Evolutionary conservation across 2,888 invertebrate species (phyloP).

Genomic region (Eustalomyia histrio): DNA sequence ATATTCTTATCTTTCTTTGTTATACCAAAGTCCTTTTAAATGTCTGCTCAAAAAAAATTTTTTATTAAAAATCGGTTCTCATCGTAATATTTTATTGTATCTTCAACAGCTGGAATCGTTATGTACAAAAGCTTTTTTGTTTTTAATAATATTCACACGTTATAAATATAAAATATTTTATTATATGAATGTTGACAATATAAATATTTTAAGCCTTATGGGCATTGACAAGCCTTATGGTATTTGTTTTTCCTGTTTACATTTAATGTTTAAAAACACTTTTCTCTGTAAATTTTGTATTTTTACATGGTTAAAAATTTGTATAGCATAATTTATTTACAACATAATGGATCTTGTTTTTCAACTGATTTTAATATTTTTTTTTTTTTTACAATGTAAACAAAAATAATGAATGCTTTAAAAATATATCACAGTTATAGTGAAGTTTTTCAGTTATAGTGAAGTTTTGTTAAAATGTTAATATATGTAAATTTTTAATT

Average conservation of each 20-base stretch:
- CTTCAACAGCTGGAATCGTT: neutral
- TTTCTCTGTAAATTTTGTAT: too few species aligned
- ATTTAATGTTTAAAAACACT: neutral
- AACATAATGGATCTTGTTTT: too few species aligned
- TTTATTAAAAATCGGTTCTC: conserved; percentile 56
- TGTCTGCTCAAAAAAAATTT: conserved; percentile 17
- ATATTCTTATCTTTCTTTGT: neutral
- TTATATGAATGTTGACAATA: conserved; percentile 6
- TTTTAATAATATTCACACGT: conserved; percentile 19
- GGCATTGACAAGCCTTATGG: conserved; percentile 12
- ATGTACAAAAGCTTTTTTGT: neutral
- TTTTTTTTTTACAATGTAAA: too few species aligned
- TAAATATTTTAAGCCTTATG: conserved; percentile 32
- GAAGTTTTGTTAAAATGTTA: too few species aligned
- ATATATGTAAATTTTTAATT: too few species aligned
- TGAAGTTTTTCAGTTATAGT: too few species aligned
- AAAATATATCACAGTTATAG: too few species aligned
- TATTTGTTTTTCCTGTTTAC: neutral
- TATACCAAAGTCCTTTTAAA: neutral
- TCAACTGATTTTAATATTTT: too few species aligned
- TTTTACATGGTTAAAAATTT: too few species aligned
- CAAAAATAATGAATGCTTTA: too few species aligned
- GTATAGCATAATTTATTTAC: too few species aligned
- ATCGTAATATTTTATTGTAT: neutral
- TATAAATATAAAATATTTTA: conserved; percentile 2